Conservation (phyloP, 2,888 invertebrate genomes). For the Syrphus vitripennis region DNA sequence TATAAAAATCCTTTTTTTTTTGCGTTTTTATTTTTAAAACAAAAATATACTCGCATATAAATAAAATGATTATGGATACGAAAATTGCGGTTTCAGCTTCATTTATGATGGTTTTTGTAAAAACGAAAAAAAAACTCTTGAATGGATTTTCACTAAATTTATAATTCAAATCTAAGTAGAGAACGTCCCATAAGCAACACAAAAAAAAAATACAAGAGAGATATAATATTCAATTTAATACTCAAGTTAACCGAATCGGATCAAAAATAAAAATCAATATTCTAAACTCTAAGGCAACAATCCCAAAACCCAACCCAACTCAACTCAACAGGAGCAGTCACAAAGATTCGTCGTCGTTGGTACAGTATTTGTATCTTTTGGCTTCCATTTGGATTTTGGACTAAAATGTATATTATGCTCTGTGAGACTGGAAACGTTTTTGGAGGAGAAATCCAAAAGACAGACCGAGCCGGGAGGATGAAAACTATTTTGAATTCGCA, state of each 20-base stretch:
- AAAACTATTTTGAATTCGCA: constrained; percentile 60
- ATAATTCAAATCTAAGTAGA: neutral
- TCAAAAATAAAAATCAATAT: constrained; percentile 56
- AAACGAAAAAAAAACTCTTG: neutral
- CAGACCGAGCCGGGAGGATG: constrained; percentile 4
- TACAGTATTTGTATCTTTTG: neutral
- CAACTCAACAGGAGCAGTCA: neutral
- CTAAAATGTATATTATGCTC: too few species aligned
- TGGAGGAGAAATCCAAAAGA: constrained; percentile 1
- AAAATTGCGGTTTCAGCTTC: constrained; percentile 20
- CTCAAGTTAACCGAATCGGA: constrained; percentile 43
- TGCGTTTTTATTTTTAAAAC: neutral
- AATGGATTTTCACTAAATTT: constrained; percentile 3
- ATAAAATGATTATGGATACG: constrained; percentile 35
- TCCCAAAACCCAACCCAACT: neutral
- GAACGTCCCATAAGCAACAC: neutral
- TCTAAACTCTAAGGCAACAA: neutral
- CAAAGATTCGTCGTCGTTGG: too few species aligned
- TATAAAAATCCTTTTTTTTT: neutral
- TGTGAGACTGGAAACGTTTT: constrained; percentile 1
- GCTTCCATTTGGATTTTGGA: constrained; percentile 1
- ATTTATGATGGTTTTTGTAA: neutral
- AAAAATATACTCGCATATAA: constrained; percentile 19
- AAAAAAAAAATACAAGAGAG: neutral
- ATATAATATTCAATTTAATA: constrained; percentile 51